Percentiles rank a stretch among this genome's conserved stretches.
These are phyloP conservation scores for Ifrita kowaldi DNA, from an alignment of 2,113 vertebrate genomes.

Conservation along the genomic window DNA sequence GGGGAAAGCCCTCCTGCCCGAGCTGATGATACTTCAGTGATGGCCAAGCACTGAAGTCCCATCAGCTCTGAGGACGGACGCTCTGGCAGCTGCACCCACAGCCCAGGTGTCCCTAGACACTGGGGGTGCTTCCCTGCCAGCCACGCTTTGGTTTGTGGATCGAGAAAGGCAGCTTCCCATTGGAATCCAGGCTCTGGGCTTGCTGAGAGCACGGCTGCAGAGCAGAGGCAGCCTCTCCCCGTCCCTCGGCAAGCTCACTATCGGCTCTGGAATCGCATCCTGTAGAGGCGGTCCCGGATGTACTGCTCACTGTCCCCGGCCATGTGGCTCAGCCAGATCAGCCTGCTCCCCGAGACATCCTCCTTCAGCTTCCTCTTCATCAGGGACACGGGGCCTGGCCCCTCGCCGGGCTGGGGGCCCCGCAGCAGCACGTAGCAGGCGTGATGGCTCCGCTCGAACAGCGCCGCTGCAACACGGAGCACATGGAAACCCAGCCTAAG, in stretches of 20 bases:
- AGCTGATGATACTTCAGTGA: not conserved
- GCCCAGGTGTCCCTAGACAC: not conserved
- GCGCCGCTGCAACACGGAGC: constrained; percentile 62
- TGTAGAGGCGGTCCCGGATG: constrained; percentile 79
- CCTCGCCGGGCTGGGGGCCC: constrained; percentile 47
- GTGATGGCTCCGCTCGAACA: constrained; percentile 87
- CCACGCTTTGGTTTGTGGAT: not conserved
- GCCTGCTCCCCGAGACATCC: constrained; percentile 68
- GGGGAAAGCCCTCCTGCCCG: not conserved
- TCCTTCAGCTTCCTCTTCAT: constrained; percentile 86
- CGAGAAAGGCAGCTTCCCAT: not conserved
- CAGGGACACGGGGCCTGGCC: constrained; percentile 70
- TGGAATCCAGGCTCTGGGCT: not conserved
- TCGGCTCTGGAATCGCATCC: constrained; percentile 82
- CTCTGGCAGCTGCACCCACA: not conserved
- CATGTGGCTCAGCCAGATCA: constrained; percentile 62
- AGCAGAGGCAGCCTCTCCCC: not conserved
- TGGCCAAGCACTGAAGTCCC: constrained; percentile 9
- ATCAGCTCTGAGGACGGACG: not conserved
- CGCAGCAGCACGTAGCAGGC: constrained; percentile 87
- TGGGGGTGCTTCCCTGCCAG: not conserved
- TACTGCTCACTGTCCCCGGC: constrained; percentile 56
- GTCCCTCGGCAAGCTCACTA: not conserved
- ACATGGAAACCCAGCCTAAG: not conserved
- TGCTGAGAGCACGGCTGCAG: not conserved